phyloP scores from a whole-genome alignment of 2,113 vertebrate species.

The Cololabis saira region DNA sequence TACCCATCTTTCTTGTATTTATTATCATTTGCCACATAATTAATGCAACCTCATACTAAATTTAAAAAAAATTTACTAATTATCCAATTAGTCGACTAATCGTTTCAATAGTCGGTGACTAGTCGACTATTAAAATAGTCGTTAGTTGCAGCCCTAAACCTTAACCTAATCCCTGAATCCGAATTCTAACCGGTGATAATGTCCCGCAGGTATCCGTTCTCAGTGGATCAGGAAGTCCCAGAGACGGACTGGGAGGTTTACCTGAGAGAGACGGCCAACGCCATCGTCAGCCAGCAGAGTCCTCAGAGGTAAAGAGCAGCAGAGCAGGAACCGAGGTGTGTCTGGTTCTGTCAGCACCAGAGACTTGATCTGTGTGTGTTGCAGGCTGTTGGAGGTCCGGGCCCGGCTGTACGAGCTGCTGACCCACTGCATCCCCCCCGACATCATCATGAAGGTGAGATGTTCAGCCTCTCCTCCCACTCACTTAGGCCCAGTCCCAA shows the following conservation, averaged over 20 bases:
- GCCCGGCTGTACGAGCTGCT: conserved; percentile 94
- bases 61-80: too few relatives aligned
- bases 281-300: conserved; percentile 93
- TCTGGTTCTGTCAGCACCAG: background rate
- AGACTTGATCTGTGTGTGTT: background rate
- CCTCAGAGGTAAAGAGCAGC: conserved; percentile 87
- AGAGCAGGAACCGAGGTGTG: background rate
- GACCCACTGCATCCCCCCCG: conserved; percentile 96
- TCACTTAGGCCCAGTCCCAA: too few relatives aligned
- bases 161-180: too few relatives aligned
- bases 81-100: too few relatives aligned
- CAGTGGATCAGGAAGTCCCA: conserved; percentile 91
- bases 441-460: conserved; percentile 95
- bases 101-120: too few relatives aligned
- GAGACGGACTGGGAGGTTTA: conserved; percentile 98
- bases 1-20: too few relatives aligned
- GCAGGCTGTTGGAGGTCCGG: conserved; percentile 93
- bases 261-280: conserved; percentile 93
- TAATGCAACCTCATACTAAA: too few relatives aligned
- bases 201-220: conserved; percentile 89
- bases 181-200: too few relatives aligned
- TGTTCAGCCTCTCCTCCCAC: background rate
- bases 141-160: too few relatives aligned
- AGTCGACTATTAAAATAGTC: too few relatives aligned
- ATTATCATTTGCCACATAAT: too few relatives aligned